These are phyloP conservation scores for Tapirus terrestris DNA, from an alignment of 2,113 vertebrate species.

Conservation along the genomic window DNA sequence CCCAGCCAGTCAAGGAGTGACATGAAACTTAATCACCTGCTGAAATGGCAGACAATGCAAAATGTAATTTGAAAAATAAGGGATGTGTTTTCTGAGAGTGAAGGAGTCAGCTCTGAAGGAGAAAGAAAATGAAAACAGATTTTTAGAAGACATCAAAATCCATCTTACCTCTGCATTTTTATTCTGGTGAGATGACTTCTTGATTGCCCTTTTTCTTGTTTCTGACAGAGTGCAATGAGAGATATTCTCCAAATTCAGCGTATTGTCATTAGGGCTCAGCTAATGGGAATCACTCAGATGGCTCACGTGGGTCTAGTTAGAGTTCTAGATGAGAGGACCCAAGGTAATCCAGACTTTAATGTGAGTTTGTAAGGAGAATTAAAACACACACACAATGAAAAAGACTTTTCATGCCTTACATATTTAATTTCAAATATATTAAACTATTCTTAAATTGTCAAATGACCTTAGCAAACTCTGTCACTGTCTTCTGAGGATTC, in stretches of 20 bases:
- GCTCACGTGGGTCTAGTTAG: not conserved
- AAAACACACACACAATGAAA: not conserved
- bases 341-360: not conserved
- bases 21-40: slow-evolving; percentile 46
- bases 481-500: not conserved
- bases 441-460: not conserved
- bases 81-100: not conserved
- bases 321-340: not conserved
- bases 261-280: not conserved
- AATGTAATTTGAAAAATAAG: slow-evolving; percentile 50
- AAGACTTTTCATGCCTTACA: not conserved
- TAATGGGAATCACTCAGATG: not conserved
- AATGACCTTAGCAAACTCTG: not conserved
- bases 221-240: not conserved
- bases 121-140: slow-evolving; percentile 42
- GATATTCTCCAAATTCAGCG: not conserved
- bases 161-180: not conserved
- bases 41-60: slow-evolving; percentile 32
- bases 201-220: not conserved
- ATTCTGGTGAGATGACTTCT: not conserved
- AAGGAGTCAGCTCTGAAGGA: slow-evolving; percentile 28
- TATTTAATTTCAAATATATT: slow-evolving; percentile 29
- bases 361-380: not conserved
- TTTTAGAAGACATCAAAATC: slow-evolving; percentile 2
- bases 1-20: not conserved